Percentiles rank a stretch among this genome's conserved stretches.
Evolutionary conservation across 2,797 vertebrate species (phyloP).

Genomic region (Anguilla obscura): DNA sequence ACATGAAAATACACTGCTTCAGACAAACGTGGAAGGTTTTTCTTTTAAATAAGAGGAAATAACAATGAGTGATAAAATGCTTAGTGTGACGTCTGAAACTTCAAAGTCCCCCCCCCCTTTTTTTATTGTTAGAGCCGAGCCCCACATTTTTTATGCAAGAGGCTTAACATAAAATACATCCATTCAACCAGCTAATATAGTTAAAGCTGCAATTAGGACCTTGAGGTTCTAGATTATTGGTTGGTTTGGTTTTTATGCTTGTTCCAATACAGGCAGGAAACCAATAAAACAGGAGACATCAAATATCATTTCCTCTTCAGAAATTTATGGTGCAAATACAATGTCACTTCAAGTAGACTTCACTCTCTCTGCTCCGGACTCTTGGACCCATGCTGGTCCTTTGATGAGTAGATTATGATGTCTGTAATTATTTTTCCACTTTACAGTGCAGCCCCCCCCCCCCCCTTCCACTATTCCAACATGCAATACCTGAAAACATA

Average conservation of each 20-base stretch:
- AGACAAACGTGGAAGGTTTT: not conserved
- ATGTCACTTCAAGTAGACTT: not conserved
- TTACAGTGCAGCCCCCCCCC: not conserved
- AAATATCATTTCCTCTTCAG: not conserved
- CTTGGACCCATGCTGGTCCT: not conserved
- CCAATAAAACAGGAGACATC: not conserved
- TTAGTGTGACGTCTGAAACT: not conserved
- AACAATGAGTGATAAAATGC: not conserved
- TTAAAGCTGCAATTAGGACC: not conserved
- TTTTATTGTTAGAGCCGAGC: not conserved
- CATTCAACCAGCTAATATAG: not conserved
- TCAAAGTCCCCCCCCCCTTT: not conserved
- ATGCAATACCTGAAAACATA: conserved; percentile 30
- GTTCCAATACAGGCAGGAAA: not conserved
- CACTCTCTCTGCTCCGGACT: not conserved
- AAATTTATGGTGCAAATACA: not conserved
- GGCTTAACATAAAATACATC: not conserved
- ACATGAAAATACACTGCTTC: not conserved
- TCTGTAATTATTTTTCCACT: not conserved
- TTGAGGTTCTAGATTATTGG: not conserved
- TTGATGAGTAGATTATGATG: not conserved
- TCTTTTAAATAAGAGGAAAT: not conserved
- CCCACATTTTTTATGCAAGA: not conserved
- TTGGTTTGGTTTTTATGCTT: not conserved
- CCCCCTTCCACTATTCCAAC: not conserved